These are phyloP conservation scores for Rallus limicola DNA, from an alignment of 2,113 vertebrate species.

Conservation along the genomic window DNA sequence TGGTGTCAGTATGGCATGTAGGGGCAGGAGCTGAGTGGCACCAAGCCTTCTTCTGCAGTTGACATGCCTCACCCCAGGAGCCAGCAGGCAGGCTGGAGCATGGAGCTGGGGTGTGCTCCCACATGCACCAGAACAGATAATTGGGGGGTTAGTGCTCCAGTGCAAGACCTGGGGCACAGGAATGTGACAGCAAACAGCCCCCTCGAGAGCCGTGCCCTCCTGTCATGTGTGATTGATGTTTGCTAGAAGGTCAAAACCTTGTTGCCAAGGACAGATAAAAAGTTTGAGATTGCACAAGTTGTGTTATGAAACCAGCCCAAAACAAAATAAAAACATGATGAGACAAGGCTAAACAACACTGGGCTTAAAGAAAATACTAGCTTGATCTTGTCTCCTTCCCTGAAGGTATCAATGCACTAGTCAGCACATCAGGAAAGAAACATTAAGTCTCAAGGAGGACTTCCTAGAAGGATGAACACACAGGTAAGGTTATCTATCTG, in stretches of 20 bases:
- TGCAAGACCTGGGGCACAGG: not conserved
- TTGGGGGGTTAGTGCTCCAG: not conserved
- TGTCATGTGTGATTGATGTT: not conserved
- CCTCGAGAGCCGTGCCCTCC: not conserved
- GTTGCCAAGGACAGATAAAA: not conserved
- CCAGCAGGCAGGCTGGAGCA: not conserved
- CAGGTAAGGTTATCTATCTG: not conserved
- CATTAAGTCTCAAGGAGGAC: not conserved
- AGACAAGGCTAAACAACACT: not conserved
- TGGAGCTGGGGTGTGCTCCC: not conserved
- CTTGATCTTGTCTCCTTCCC: not conserved
- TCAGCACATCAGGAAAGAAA: not conserved
- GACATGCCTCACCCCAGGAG: not conserved
- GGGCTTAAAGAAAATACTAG: not conserved
- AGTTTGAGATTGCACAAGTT: conserved; percentile 1
- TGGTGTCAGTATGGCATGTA: not conserved
- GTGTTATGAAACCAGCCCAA: conserved; percentile 19
- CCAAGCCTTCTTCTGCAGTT: not conserved
- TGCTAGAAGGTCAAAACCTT: not conserved
- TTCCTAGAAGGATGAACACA: not conserved
- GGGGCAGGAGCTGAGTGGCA: not conserved
- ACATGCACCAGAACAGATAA: not conserved
- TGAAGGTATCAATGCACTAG: not conserved
- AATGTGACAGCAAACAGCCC: not conserved
- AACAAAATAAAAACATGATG: not conserved